These are phyloP conservation scores for Chionodraco myersi DNA, from an alignment of 2,113 vertebrate species.

Conservation along the genomic window DNA sequence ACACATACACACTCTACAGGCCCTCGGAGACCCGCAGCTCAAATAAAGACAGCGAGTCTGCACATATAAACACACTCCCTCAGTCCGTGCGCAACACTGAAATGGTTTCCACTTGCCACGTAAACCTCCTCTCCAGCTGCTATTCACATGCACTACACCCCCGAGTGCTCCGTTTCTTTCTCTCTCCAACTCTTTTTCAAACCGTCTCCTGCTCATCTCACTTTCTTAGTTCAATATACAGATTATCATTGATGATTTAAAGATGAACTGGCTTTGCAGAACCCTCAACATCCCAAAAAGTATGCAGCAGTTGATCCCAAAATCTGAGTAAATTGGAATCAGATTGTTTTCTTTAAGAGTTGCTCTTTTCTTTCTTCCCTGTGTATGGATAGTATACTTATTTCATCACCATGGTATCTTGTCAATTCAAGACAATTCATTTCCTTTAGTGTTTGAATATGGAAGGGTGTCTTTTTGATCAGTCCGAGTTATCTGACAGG, in stretches of 20 bases:
- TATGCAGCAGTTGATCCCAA: conserved; percentile 10
- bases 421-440: not conserved
- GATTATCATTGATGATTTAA: conserved; percentile 37
- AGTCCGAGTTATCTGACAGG: conserved; percentile 37
- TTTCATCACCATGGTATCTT: conserved; percentile 16
- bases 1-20: conserved; percentile 28
- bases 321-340: not conserved
- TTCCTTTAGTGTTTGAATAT: conserved; percentile 36
- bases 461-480: conserved; percentile 27
- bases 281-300: not conserved
- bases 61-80: conserved; percentile 72
- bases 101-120: conserved; percentile 87
- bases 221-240: conserved; percentile 25
- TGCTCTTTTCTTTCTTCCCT: not conserved
- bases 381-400: not conserved
- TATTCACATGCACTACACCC: conserved; percentile 84
- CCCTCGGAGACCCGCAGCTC: conserved; percentile 64
- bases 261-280: conserved; percentile 18
- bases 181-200: conserved; percentile 46
- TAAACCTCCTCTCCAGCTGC: conserved; percentile 88
- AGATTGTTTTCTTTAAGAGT: conserved; percentile 1
- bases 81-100: conserved; percentile 75
- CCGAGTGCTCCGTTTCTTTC: conserved; percentile 56
- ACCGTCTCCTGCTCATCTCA: conserved; percentile 32
- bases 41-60: conserved; percentile 70